These are phyloP conservation scores for Adelphocoris suturalis DNA, from an alignment of 2,888 invertebrate species.

Conservation along the genomic window DNA sequence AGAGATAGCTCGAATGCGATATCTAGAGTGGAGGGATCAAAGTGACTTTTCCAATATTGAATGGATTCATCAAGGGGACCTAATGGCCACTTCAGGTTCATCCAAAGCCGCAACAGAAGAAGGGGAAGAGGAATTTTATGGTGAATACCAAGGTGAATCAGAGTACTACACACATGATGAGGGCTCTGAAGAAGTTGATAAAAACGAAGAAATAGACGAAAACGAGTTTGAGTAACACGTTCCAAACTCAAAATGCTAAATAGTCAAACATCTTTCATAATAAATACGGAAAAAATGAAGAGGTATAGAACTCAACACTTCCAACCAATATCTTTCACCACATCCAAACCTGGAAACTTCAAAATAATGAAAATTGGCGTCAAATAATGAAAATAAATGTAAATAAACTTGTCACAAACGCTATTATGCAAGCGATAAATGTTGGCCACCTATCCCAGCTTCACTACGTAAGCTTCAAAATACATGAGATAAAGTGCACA, in stretches of 20 bases:
- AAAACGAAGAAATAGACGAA: background rate
- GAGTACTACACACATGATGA: background rate
- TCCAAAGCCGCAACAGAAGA: background rate
- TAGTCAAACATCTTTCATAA: too few relatives aligned
- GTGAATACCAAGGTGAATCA: background rate
- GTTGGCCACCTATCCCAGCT: too few relatives aligned
- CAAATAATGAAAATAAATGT: too few relatives aligned
- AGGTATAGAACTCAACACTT: too few relatives aligned
- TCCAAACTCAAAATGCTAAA: background rate
- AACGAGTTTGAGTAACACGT: background rate
- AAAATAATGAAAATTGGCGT: too few relatives aligned
- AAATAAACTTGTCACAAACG: too few relatives aligned
- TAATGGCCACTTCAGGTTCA: background rate
- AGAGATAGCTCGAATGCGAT: background rate
- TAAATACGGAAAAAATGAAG: too few relatives aligned
- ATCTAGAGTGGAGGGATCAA: conserved; percentile 43
- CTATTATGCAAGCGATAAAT: too few relatives aligned
- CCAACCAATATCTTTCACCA: too few relatives aligned
- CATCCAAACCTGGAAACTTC: too few relatives aligned
- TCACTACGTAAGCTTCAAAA: too few relatives aligned
- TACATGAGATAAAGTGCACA: too few relatives aligned
- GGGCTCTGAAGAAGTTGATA: background rate
- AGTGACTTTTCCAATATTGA: conserved; percentile 33
- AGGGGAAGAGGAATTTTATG: background rate
- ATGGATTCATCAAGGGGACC: conserved; percentile 30